Conservation (phyloP, 2,888 invertebrate genomes). For the Exocentrus adspersus region DNA sequence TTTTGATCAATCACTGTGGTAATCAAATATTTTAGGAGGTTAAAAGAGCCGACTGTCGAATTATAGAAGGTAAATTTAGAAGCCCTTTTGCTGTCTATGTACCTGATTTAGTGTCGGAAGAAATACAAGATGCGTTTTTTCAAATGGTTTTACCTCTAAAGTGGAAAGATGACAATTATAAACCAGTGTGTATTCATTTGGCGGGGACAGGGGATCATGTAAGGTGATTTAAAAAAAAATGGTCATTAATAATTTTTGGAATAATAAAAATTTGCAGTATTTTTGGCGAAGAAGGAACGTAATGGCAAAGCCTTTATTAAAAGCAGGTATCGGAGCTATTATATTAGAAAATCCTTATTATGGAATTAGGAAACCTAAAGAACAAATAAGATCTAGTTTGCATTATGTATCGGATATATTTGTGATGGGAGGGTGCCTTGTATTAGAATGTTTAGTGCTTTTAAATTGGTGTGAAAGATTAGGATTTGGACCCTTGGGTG, state of each 20-base stretch:
- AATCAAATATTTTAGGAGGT: conserved; percentile 69
- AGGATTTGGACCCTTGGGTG: conserved; percentile 92
- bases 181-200: conserved; percentile 91
- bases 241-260: conserved; percentile 20
- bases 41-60: conserved; percentile 75
- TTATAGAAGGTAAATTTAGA: conserved; percentile 88
- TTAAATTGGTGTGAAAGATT: conserved; percentile 93
- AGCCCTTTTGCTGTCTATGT: conserved; percentile 85
- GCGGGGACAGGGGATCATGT: conserved; percentile 99
- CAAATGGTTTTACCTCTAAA: conserved; percentile 83
- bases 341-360: conserved; percentile 98
- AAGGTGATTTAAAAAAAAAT: conserved; percentile 51
- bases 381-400: conserved; percentile 88
- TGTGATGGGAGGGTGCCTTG: conserved; percentile 97
- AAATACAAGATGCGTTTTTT: conserved; percentile 85
- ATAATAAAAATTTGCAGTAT: conserved; percentile 68
- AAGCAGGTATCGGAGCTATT: conserved; percentile 92
- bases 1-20: neutral
- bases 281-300: conserved; percentile 91
- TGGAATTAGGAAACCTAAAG: conserved; percentile 86
- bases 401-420: conserved; percentile 97
- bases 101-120: conserved; percentile 88
- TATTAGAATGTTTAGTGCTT: conserved; percentile 90
- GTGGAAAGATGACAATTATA: conserved; percentile 76
- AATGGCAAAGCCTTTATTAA: conserved; percentile 90